These are phyloP conservation scores for Noctua janthina DNA, from an alignment of 2,888 invertebrate species.

Conservation along the genomic window DNA sequence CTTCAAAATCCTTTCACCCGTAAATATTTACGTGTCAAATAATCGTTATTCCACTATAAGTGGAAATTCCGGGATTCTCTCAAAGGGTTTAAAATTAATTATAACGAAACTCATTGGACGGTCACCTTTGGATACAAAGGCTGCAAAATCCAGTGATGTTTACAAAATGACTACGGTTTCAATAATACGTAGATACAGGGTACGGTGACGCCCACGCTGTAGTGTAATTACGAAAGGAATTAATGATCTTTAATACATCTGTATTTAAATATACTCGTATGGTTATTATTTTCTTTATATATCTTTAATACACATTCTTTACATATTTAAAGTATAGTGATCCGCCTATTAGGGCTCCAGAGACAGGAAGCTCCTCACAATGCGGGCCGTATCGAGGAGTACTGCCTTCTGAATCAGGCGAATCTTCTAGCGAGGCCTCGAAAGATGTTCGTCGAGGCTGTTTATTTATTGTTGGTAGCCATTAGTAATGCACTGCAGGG, in stretches of 20 bases:
- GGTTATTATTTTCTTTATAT: not conserved
- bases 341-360: not conserved
- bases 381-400: not conserved
- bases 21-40: conserved; percentile 56
- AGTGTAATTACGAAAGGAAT: conserved; percentile 69
- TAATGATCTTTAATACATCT: conserved; percentile 55
- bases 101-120: conserved; percentile 50
- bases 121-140: conserved; percentile 53
- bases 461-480: not conserved
- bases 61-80: conserved; percentile 45
- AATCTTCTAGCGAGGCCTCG: not conserved
- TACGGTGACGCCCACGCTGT: conserved; percentile 67
- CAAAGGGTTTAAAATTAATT: conserved; percentile 64
- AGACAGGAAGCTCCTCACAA: not conserved
- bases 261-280: not conserved
- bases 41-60: conserved; percentile 41
- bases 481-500: not conserved
- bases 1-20: conserved; percentile 35
- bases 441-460: not conserved
- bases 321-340: not conserved
- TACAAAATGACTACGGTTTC: conserved; percentile 77
- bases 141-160: conserved; percentile 72
- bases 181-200: conserved; percentile 66
- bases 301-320: not conserved
- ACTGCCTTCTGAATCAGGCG: not conserved